These are phyloP conservation scores for Amphiduros pacificus DNA, from an alignment of 2,888 invertebrate species.

Conservation along the genomic window DNA sequence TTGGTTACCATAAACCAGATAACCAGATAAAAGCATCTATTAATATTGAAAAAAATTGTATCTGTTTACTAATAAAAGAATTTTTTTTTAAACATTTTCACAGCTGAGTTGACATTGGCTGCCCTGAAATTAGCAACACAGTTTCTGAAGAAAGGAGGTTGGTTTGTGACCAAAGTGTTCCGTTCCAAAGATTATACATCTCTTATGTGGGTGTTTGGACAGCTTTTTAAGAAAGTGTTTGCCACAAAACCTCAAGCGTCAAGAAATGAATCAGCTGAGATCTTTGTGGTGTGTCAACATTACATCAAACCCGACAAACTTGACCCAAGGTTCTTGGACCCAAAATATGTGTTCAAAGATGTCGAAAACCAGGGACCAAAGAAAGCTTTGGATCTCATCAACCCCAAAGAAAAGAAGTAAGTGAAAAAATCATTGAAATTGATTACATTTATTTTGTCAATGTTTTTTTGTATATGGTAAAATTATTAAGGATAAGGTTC, in stretches of 20 bases:
- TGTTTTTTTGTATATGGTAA: too few relatives aligned
- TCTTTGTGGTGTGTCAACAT: constrained; percentile 95
- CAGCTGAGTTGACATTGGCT: constrained; percentile 82
- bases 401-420: constrained; percentile 52
- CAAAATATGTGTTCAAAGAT: constrained; percentile 94
- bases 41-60: too few relatives aligned
- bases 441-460: too few relatives aligned
- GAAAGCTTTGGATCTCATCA: constrained; percentile 42
- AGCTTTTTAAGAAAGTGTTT: constrained; percentile 87
- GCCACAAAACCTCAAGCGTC: constrained; percentile 99
- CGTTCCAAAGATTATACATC: constrained; percentile 97
- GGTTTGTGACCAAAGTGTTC: constrained; percentile 98
- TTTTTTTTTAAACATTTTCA: constrained; percentile 25
- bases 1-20: not conserved
- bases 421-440: too few relatives aligned
- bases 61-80: too few relatives aligned
- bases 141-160: constrained; percentile 86
- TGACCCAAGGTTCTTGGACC: constrained; percentile 88
- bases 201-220: constrained; percentile 91
- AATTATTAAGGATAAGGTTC: too few relatives aligned
- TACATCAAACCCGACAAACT: constrained; percentile 87
- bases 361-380: constrained; percentile 60
- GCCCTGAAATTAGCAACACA: constrained; percentile 90
- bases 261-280: constrained; percentile 97
- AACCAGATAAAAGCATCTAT: not conserved